Evolutionary conservation across 2,888 invertebrate genomes (phyloP), one percentile per base, ranked within the genome.

Genomic region (Melanostoma scalare): DNA sequence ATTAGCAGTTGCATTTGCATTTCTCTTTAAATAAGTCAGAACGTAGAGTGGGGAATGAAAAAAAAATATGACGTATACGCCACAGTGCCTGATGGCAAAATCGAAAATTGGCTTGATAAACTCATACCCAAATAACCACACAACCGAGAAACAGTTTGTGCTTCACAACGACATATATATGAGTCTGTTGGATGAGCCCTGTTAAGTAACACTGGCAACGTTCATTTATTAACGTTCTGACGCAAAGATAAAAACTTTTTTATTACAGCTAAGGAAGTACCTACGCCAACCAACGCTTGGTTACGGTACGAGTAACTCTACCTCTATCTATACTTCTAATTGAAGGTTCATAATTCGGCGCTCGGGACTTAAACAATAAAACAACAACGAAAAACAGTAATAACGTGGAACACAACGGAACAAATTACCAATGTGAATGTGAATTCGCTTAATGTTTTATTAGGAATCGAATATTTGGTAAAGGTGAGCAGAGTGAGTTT

Each of bases 401-500:
- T 77, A 77, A 77, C 53, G 61, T 60, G 44, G 72, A 72, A 67
- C 60, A 36, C 56, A 65, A 48, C 67, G 76, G 65, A 71, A 65
- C 80, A 71, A 77, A 82, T 73, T 77, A 60, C 72, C 77, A 46
- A 73, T 82, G 61, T 40, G 81, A 81, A 72, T 81, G 71, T 48
- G 76, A 55, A 81, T 67, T 44, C 48, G 52, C 55, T 77, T 63
- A 82, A 82, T 77, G 77, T 77, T 82, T 77, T 82, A 82, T 81
- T 77, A 77, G 72, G 55, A 77, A 77, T 82, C 77, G 81, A 82
- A 77, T 61, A 77, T 77, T 82, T 61, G 81, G 56, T 53, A 31
- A 48, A 42, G 9, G 48, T 33, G 46, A 6, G 36, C 33, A 33
- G 33, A 36, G 31, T 52, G 36, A 55, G 46, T 40, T 30, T 46